These are phyloP conservation scores for Dreissena rostriformis DNA, from an alignment of 1,140 invertebrate genomes.

Conservation along the genomic window DNA sequence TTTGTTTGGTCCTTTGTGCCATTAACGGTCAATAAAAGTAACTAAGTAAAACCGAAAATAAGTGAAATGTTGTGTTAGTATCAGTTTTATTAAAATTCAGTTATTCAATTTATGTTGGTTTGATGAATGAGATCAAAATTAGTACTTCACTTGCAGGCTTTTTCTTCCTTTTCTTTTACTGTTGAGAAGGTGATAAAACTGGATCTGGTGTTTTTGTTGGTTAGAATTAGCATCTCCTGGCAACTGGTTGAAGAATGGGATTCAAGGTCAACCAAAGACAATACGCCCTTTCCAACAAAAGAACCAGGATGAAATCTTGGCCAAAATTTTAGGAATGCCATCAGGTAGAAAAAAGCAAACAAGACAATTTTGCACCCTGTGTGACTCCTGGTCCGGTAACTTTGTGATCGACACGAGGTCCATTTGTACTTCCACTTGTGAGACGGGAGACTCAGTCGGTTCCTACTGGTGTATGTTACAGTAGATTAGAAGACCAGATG, in stretches of 20 bases:
- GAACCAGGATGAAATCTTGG: slow-evolving; percentile 65
- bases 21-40: no score
- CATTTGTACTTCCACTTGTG: not conserved
- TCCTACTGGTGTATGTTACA: not conserved
- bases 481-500: no score
- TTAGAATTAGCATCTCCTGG: slow-evolving; percentile 36
- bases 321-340: slow-evolving; percentile 64
- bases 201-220: slow-evolving; percentile 4
- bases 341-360: slow-evolving; percentile 56
- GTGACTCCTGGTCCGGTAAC: not conserved
- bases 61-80: no score
- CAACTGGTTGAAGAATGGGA: slow-evolving; percentile 61
- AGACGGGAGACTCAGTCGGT: not conserved
- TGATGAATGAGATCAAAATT: no score
- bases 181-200: not conserved
- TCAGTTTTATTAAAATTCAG: no score
- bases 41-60: no score
- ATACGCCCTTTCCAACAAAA: slow-evolving; percentile 66
- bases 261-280: slow-evolving; percentile 61
- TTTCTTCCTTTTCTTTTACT: no score
- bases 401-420: not conserved
- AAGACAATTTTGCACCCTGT: not conserved
- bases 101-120: no score
- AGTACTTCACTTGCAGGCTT: no score
- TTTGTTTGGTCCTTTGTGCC: no score